Evolutionary conservation across 2,797 vertebrate genomes (phyloP).

Genomic region (Loris lydekkerianus): DNA sequence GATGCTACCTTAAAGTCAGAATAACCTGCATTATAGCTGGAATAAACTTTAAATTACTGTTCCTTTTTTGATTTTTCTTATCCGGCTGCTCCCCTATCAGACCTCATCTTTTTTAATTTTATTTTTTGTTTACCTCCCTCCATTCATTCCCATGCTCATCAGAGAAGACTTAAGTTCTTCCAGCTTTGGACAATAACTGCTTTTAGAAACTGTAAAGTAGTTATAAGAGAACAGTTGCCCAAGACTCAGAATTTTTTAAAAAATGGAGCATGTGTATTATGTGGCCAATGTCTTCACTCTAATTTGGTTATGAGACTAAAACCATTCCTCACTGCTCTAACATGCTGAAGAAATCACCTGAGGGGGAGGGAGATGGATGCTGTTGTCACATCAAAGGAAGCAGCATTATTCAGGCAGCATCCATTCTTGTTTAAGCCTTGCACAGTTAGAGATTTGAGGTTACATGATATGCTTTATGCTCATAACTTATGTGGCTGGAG

Average conservation of each 20-base stretch:
- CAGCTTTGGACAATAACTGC: conserved; percentile 95
- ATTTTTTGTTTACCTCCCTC: conserved; percentile 92
- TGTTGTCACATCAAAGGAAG: conserved; percentile 89
- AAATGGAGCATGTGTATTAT: conserved; percentile 94
- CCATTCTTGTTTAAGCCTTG: conserved; percentile 90
- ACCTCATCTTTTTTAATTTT: conserved; percentile 91
- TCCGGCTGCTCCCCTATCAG: conserved; percentile 92
- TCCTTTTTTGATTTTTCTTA: conserved; percentile 94
- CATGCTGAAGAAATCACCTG: conserved; percentile 92
- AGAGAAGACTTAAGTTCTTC: conserved; percentile 96
- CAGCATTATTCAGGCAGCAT: conserved; percentile 90
- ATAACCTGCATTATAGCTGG: conserved; percentile 95
- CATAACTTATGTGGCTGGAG: conserved; percentile 92
- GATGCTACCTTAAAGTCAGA: conserved; percentile 93
- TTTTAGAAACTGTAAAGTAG: conserved; percentile 94
- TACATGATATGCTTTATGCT: conserved; percentile 91
- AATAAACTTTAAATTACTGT: conserved; percentile 96
- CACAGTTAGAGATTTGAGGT: conserved; percentile 91
- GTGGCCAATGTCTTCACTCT: conserved; percentile 93
- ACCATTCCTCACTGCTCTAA: conserved; percentile 92
- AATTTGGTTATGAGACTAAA: conserved; percentile 92
- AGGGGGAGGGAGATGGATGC: conserved; percentile 89
- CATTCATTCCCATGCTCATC: conserved; percentile 94
- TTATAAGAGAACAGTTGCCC: conserved; percentile 93
- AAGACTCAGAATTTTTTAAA: conserved; percentile 92